Conservation (phyloP, 2,113 vertebrate genomes). For the Myotis brandtii region DNA sequence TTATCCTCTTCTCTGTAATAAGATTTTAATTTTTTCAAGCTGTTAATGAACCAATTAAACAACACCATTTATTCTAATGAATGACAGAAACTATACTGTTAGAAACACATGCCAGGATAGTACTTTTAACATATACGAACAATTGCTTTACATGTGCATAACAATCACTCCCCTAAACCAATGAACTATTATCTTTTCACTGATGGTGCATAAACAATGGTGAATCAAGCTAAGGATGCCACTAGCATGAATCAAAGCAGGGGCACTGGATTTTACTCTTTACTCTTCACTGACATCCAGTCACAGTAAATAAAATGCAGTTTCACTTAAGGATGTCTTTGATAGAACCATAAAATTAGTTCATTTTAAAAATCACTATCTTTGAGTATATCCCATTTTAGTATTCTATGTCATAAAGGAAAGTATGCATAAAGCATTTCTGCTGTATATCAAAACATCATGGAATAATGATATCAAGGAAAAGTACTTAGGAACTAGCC, state of each 20-base stretch:
- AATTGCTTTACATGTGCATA: neutral
- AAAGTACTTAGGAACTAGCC: neutral
- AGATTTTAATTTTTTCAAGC: slow-evolving; percentile 74
- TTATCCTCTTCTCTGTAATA: slow-evolving; percentile 71
- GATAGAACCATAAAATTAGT: neutral
- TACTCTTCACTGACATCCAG: neutral
- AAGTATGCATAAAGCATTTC: neutral
- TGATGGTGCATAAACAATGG: neutral
- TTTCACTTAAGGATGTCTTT: neutral
- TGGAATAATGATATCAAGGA: neutral
- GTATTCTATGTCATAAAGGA: neutral
- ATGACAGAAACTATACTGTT: slow-evolving; percentile 37
- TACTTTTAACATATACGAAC: neutral
- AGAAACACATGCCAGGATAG: neutral
- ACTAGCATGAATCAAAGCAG: neutral
- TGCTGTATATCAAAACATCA: neutral
- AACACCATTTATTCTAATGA: slow-evolving; percentile 66
- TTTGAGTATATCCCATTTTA: neutral
- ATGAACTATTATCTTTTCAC: neutral
- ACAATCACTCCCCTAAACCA: neutral
- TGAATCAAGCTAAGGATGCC: neutral
- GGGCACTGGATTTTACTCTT: neutral
- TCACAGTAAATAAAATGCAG: neutral
- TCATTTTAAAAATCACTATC: neutral
- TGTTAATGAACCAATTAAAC: slow-evolving; percentile 77